phyloP scores from a whole-genome alignment of 2,888 invertebrate species.

The Amblyjoppa fuscipennis region DNA sequence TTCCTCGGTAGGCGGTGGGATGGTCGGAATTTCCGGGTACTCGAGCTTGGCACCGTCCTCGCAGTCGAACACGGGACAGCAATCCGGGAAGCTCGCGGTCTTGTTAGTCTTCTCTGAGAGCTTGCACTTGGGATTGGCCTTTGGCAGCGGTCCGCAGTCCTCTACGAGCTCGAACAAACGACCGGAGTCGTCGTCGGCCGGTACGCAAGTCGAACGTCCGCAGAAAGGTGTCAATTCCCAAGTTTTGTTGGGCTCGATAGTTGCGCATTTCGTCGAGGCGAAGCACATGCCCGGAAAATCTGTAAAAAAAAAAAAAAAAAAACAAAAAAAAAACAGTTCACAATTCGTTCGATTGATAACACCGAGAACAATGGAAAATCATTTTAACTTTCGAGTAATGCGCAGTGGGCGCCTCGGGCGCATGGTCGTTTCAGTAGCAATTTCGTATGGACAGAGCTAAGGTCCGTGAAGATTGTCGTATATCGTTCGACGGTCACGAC shows the following conservation, averaged over 20 bases:
- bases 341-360: background rate
- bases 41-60: constrained; percentile 94
- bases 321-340: constrained; percentile 23
- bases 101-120: constrained; percentile 95
- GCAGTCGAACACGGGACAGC: constrained; percentile 95
- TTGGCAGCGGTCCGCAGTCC: constrained; percentile 95
- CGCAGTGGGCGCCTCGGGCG: constrained; percentile 38
- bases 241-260: constrained; percentile 93
- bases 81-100: constrained; percentile 94
- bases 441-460: background rate
- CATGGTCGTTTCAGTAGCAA: background rate
- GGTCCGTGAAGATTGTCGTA: constrained; percentile 1
- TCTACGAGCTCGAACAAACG: constrained; percentile 94
- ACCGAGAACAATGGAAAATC: background rate
- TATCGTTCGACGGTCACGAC: background rate
- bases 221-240: constrained; percentile 97
- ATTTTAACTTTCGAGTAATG: constrained; percentile 8
- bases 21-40: constrained; percentile 92
- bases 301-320: constrained; percentile 82
- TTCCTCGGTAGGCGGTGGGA: constrained; percentile 85
- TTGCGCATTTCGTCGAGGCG: constrained; percentile 95
- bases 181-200: constrained; percentile 91
- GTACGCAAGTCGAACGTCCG: constrained; percentile 95
- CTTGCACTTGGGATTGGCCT: constrained; percentile 95
- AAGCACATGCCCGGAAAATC: constrained; percentile 97